These are phyloP conservation scores for Sitta carolinensis DNA, from an alignment of 2,797 vertebrate species.

Conservation along the genomic window DNA sequence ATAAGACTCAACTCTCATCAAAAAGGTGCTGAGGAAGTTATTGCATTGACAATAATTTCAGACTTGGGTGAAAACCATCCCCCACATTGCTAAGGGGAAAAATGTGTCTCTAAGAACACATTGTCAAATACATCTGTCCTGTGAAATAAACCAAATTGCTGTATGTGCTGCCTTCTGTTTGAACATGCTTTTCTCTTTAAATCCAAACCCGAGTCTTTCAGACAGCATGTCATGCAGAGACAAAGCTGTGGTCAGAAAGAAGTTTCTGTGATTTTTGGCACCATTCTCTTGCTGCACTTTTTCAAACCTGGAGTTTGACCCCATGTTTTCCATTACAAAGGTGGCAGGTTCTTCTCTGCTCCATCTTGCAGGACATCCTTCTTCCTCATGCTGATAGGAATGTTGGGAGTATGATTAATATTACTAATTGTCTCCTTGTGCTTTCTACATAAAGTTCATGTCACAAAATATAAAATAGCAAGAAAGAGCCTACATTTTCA, in stretches of 20 bases:
- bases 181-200: not conserved
- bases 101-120: constrained; percentile 14
- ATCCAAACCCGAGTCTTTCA: not conserved
- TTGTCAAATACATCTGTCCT: not conserved
- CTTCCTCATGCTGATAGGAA: not conserved
- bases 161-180: not conserved
- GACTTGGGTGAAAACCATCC: not conserved
- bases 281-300: not conserved
- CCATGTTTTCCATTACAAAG: not conserved
- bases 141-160: constrained; percentile 5
- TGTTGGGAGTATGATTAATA: not conserved
- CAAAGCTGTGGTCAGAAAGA: not conserved
- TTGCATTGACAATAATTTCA: not conserved
- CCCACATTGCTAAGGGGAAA: not conserved
- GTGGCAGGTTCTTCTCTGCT: not conserved
- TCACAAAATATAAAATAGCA: not conserved
- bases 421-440: not conserved
- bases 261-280: not conserved
- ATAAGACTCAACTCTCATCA: not conserved
- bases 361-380: not conserved
- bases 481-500: not conserved
- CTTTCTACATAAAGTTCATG: not conserved
- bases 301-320: not conserved
- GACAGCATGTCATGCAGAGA: not conserved
- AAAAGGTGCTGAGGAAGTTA: not conserved